Base-by-base conservation (phyloP, 2,113 vertebrate species). In the Cololabis saira region DNA sequence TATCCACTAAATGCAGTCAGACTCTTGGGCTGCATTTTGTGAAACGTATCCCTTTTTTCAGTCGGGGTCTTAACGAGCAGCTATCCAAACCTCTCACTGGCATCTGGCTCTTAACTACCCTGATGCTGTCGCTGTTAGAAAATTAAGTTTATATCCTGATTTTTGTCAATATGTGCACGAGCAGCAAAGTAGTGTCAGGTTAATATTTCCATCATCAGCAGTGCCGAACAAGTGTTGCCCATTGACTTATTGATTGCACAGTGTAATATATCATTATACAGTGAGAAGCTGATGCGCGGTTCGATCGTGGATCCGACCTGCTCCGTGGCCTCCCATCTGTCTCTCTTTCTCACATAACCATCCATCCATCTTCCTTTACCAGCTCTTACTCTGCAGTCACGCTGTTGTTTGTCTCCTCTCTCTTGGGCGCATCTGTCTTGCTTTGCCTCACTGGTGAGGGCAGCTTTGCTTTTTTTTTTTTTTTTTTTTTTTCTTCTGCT, bases 251-350 rank as follows among this genome's bases (percentile, higher is more conserved):
- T 90, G 90, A 91, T 89, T 47, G 71, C 53, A 0, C 80, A 56
- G 85, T 88, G 76, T 90, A 84, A 89, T 85, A 76, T 90, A 79
- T 90, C 90, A 87, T 87, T 80, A 84, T 89, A 90, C 88, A 89
- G 87, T 91, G 87, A 84, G 90, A 84, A 54, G 71, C 73, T 68
- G 67, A 50, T 60, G 64, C 78, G 53, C 1, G 37, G 49, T 86
- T 87, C 86, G 80, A 89, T 91, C 73, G 74, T n/a, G 43, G 61
- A n/a, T 70, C 84, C 81, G 79, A 87, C 83, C 86, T 64, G 76
- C 60, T 49, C 71, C 8, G 18, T 81, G 84, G 84, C 81, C 87
- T 67, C 52, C 90, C 90, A 91, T 91, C 90, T 91, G 90, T 90
- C 90, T 87, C 85, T 87, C 76, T 86, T 88, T 87, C 86, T 90